phyloP scores from a whole-genome alignment of 2,113 vertebrate genomes.

The Phylloscopus whistleri region DNA sequence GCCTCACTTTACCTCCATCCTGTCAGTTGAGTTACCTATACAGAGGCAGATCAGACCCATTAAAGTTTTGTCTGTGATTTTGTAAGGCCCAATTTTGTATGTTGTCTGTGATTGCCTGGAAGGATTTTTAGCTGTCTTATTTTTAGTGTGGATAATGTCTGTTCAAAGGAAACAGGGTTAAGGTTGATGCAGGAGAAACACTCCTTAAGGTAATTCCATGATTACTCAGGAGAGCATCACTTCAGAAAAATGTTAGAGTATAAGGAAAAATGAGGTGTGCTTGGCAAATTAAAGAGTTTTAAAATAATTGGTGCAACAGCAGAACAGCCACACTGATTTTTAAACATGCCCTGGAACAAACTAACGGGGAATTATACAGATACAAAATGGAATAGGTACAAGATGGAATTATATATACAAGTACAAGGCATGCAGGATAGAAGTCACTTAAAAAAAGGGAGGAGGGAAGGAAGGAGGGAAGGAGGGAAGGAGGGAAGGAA shows the following conservation, averaged over 20 bases:
- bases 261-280: neutral
- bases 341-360: neutral
- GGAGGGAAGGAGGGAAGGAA: neutral
- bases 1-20: neutral
- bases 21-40: neutral
- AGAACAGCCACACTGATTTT: neutral
- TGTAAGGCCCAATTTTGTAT: neutral
- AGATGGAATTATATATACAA: neutral
- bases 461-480: neutral
- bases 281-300: neutral
- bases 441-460: neutral
- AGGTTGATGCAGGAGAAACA: neutral
- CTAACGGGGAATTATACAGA: neutral
- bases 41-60: neutral
- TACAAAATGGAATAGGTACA: neutral
- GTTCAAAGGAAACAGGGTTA: constrained; percentile 21
- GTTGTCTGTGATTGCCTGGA: neutral
- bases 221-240: neutral
- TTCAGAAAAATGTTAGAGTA: neutral
- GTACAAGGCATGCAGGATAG: neutral
- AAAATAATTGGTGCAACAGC: neutral
- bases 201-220: neutral
- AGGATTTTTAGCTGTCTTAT: neutral
- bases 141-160: constrained; percentile 18
- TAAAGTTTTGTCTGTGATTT: neutral